Percentiles rank a stretch among this genome's conserved stretches.
phyloP scores from a whole-genome alignment of 2,113 vertebrate genomes.

The Eretmochelys imbricata region DNA sequence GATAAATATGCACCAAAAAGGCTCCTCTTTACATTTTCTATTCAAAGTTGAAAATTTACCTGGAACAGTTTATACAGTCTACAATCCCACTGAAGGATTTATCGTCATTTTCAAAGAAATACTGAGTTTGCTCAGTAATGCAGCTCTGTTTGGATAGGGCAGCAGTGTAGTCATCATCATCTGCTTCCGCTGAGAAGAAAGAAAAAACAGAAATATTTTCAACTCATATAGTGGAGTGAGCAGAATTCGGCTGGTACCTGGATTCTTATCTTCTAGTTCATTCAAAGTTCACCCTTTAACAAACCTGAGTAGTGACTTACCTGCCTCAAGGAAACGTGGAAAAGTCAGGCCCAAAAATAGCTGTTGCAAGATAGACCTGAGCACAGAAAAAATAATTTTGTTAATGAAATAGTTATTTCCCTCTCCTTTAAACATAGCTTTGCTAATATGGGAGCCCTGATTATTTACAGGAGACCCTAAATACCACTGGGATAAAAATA shows the following conservation, averaged over 20 bases:
- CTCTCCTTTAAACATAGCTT: not conserved
- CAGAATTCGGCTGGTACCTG: not conserved
- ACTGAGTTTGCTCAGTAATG: conserved; percentile 98
- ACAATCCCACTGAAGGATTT: conserved; percentile 90
- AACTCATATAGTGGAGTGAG: not conserved
- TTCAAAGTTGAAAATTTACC: conserved; percentile 77
- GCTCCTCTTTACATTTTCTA: not conserved
- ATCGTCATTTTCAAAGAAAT: conserved; percentile 95
- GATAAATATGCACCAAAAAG: not conserved
- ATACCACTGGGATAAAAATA: not conserved
- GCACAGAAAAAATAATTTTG: conserved; percentile 48
- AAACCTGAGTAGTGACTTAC: conserved; percentile 76
- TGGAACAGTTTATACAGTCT: conserved; percentile 97
- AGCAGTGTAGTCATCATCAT: conserved; percentile 90
- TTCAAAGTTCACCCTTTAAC: conserved; percentile 35
- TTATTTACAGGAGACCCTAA: not conserved
- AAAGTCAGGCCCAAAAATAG: conserved; percentile 90
- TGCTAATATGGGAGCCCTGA: not conserved
- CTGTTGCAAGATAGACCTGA: conserved; percentile 96
- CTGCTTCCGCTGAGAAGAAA: conserved; percentile 84
- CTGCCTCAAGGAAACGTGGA: conserved; percentile 89
- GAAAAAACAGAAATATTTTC: not conserved
- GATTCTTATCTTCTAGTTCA: conserved; percentile 47
- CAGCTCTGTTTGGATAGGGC: conserved; percentile 95
- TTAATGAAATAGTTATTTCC: not conserved